Evolutionary conservation across 2,797 vertebrate species (phyloP), one percentile per base, ranked within the genome.

Genomic region (Sebastes minor): DNA sequence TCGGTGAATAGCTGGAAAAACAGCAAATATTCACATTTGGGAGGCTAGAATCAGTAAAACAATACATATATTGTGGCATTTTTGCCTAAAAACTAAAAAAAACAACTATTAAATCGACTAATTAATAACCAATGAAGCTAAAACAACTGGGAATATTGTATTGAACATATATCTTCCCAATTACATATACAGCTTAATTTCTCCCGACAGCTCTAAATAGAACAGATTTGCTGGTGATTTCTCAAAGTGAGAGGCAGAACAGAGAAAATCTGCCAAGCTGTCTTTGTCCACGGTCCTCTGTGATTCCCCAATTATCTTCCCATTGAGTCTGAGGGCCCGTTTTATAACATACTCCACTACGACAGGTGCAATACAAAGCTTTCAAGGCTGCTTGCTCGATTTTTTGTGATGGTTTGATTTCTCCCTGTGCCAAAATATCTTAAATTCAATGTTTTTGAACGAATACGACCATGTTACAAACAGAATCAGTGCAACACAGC

Each of bases 221-320:
- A 46, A 57, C 25, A 22, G 18, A 55, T 72, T 65, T 67, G 38
- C 59, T 65, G 32, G 53, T 23, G 46, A 71, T 85, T 76, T 84
- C 53, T 78, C 65, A 70, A 52, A 75, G 59, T 49, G 20, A 70
- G 61, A 67, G 18, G 13, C 33, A 8, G 49, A 62, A 66, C 28
- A 71, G 25, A 61, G 66, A 82, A 78, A 73, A 78, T 65, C 59
- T 76, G 73, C 64, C 42, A 16, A 28, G 16, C 74, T 55, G 42
- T 74, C 65, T 74, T 61, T 75, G 38, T 69, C 35, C 20, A 25
- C 56, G 27, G 68, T 57, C 46, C 62, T 60, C n/a, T 64, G 23
- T 76, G 52, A 76, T 68, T 59, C 55, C 18, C 52, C 35, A 71
- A 71, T 86, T 72, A 81, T 78, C 72, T 25, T 55, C 66, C 33